Evolutionary conservation across 2,888 invertebrate genomes (phyloP), one percentile per base, ranked within the genome.

Genomic region (Boloria selene): DNA sequence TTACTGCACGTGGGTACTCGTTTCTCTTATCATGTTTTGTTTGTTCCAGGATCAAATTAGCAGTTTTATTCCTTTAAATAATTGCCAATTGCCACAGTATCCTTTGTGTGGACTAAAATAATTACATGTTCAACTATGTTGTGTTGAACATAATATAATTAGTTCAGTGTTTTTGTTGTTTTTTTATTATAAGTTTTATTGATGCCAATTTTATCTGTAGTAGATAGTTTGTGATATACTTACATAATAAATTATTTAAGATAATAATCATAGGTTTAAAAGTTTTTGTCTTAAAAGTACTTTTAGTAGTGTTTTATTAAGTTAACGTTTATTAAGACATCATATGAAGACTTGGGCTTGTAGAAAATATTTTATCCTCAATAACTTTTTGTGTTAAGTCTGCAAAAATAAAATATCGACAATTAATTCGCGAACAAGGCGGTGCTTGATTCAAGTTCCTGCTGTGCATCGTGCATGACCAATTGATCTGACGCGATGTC

Each of bases 401-500:
- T n/a, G 53, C 38, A 54, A 53, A 47, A 55, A 49, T 54, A 26
- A 56, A 26, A 52, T 61, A 17, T 17, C 22, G 26, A 55, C 5
- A 26, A 26, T 51, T 50, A 31, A 50, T 44, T 63, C 50, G 56
- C 55, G 42, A 63, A 45, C 16, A 44, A 26, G 44, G 17, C 51
- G 63, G 56, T 56, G 56, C 50, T 63, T 51, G 26, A 56, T 56
- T 56, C 56, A 44, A 13, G 45, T 56, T 45, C 44, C 38, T 45
- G 56, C 44, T 63, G 50, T 56, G 50, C 63, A 56, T 62, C 42
- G 56, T 18, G 56, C 56, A 56, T 45, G 26, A 42, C 63, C 51
- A 63, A 63, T 56, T 42, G 56, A 63, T 56, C 44, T 56, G 56
- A 56, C 56, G 26, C 56, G 26, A 50, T 38, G 55, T 56, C 50